Evolutionary conservation across 1,140 invertebrate species (phyloP).

Genomic region (Drusus annulatus): DNA sequence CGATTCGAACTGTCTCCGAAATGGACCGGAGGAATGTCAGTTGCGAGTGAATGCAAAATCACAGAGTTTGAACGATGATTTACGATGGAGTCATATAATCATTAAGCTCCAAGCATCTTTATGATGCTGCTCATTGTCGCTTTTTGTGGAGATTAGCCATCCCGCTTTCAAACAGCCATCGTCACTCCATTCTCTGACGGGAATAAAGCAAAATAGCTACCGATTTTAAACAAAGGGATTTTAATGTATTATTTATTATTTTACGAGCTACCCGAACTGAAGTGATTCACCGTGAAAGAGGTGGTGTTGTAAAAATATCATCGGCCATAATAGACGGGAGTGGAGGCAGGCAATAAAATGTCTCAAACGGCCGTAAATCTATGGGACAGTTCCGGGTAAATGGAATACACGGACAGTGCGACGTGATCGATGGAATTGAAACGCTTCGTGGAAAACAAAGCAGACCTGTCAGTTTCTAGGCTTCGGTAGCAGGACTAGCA

Average conservation of each 20-base stretch:
- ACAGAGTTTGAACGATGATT: conserved; percentile 46
- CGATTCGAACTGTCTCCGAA: conserved; percentile 42
- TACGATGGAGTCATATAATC: conserved; percentile 48
- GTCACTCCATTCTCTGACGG: conserved; percentile 47
- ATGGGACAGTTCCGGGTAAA: conserved; percentile 50
- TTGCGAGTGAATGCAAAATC: conserved; percentile 39
- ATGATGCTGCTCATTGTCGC: conserved; percentile 35
- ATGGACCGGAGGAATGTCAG: conserved; percentile 16
- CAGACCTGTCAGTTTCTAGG: neutral
- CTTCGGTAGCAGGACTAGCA: neutral
- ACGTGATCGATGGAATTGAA: conserved; percentile 45
- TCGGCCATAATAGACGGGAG: conserved; percentile 30
- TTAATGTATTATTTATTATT: conserved; percentile 59
- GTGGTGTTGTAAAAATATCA: conserved; percentile 30
- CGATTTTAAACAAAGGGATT: conserved; percentile 47
- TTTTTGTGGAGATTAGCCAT: conserved; percentile 39
- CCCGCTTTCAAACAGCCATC: conserved; percentile 40
- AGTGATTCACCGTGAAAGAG: conserved; percentile 40
- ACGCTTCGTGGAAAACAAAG: conserved; percentile 20
- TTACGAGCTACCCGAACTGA: conserved; percentile 43
- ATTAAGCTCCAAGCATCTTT: conserved; percentile 41
- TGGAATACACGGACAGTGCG: conserved; percentile 12
- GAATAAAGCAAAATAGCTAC: conserved; percentile 47
- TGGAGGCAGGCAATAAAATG: conserved; percentile 45
- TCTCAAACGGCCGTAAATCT: conserved; percentile 45